phyloP scores from a whole-genome alignment of 2,113 vertebrate genomes.

The Leptosomus discolor region DNA sequence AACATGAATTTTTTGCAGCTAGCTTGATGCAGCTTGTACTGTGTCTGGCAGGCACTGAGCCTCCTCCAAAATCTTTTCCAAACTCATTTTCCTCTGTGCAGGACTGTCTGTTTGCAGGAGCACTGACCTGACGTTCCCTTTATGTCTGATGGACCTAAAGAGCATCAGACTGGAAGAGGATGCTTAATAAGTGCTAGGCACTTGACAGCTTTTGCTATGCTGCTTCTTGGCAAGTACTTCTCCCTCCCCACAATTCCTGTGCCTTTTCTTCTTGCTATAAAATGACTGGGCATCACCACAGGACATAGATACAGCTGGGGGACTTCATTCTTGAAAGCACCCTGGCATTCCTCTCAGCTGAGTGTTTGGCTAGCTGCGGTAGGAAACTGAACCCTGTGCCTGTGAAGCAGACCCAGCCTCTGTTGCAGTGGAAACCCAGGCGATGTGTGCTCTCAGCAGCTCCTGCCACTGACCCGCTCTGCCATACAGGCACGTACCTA shows the following conservation, averaged over 20 bases:
- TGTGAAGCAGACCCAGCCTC: background rate
- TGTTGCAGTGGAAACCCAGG: background rate
- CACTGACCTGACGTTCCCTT: background rate
- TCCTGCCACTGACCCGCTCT: fast-evolving
- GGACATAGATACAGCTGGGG: fast-evolving
- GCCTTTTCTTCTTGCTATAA: background rate
- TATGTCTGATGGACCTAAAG: background rate
- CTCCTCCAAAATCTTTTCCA: background rate
- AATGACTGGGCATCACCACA: fast-evolving
- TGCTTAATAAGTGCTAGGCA: background rate
- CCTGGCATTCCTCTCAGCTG: background rate
- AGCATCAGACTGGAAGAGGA: background rate
- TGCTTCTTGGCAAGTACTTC: background rate
- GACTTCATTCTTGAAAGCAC: background rate
- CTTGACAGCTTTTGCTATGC: background rate
- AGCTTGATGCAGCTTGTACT: background rate
- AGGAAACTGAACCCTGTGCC: background rate
- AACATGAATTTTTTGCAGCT: background rate
- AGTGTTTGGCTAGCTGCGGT: background rate
- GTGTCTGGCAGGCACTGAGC: background rate
- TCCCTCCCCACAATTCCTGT: background rate
- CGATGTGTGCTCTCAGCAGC: background rate
- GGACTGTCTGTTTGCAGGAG: background rate
- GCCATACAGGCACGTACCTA: fast-evolving
- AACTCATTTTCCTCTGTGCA: background rate